Evolutionary conservation across 2,113 vertebrate species (phyloP).

Genomic region (Ictidomys tridecemlineatus): DNA sequence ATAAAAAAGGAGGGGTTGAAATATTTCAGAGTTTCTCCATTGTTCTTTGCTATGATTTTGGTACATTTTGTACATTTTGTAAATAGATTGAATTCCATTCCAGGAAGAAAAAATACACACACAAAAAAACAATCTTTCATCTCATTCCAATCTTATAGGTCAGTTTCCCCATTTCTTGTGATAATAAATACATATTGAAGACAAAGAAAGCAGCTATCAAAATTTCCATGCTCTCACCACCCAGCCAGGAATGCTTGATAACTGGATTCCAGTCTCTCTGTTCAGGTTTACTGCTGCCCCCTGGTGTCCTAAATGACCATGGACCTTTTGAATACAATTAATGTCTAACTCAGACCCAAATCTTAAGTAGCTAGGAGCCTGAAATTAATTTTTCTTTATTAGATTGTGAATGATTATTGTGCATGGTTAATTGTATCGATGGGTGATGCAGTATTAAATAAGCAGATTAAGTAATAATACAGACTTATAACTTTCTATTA

Average conservation of each 20-base stretch:
- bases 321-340: neutral
- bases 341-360: neutral
- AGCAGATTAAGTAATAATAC: conserved; percentile 2
- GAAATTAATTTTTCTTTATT: neutral
- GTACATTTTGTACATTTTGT: conserved; percentile 43
- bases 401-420: neutral
- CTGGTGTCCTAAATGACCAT: neutral
- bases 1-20: neutral
- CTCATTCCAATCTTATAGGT: conserved; percentile 50
- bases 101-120: conserved; percentile 62
- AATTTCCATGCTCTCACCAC: conserved; percentile 64
- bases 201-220: conserved; percentile 44
- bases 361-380: neutral
- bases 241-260: neutral
- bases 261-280: neutral
- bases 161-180: conserved; percentile 62
- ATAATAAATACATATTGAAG: conserved; percentile 43
- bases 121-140: conserved; percentile 62
- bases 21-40: conserved; percentile 34
- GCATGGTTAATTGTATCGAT: neutral
- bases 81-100: conserved; percentile 50
- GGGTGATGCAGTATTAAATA: neutral
- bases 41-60: conserved; percentile 9
- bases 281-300: conserved; percentile 5
- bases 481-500: neutral